A percentile compares a stretch with the other conserved stretches of the same genome.
Conservation (phyloP, 2,797 vertebrate species). For the Taenioides sp. region DNA sequence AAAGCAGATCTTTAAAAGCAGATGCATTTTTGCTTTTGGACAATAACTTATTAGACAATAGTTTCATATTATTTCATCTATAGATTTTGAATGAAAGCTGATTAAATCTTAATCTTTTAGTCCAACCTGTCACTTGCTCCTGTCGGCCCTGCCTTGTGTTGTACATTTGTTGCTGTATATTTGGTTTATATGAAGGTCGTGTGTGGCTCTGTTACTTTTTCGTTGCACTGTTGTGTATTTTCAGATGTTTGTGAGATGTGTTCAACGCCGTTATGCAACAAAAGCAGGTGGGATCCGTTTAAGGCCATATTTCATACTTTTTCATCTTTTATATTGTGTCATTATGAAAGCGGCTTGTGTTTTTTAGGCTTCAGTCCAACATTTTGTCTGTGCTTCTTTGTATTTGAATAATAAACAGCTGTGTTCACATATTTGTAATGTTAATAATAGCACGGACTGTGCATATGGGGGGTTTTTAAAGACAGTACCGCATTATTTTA, state of each 20-base stretch:
- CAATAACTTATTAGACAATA: too few relatives aligned
- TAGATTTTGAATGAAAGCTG: too few relatives aligned
- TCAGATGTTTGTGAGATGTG: conserved; percentile 1
- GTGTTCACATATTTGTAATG: conserved; percentile 45
- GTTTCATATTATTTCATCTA: too few relatives aligned
- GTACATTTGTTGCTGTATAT: neutral
- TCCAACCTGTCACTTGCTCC: too few relatives aligned
- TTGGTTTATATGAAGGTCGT: conserved; percentile 1
- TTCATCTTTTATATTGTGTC: conserved; percentile 62
- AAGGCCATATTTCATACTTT: conserved; percentile 72
- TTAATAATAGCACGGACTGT: conserved; percentile 72
- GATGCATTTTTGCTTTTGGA: too few relatives aligned
- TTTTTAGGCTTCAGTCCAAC: conserved; percentile 39
- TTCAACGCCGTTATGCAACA: conserved; percentile 10
- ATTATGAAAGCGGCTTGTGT: conserved; percentile 51
- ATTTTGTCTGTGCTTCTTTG: conserved; percentile 42
- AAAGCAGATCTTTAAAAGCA: too few relatives aligned
- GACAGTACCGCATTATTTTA: conserved; percentile 74
- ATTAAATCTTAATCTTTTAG: too few relatives aligned
- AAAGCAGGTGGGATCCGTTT: conserved; percentile 52
- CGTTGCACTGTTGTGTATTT: neutral
- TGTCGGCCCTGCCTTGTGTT: too few relatives aligned
- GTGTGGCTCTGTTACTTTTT: neutral
- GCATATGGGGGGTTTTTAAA: conserved; percentile 66
- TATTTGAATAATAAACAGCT: conserved; percentile 56